These are phyloP conservation scores for Protobothrops flavoviridis DNA, from an alignment of 2,113 vertebrate species.

Conservation along the genomic window DNA sequence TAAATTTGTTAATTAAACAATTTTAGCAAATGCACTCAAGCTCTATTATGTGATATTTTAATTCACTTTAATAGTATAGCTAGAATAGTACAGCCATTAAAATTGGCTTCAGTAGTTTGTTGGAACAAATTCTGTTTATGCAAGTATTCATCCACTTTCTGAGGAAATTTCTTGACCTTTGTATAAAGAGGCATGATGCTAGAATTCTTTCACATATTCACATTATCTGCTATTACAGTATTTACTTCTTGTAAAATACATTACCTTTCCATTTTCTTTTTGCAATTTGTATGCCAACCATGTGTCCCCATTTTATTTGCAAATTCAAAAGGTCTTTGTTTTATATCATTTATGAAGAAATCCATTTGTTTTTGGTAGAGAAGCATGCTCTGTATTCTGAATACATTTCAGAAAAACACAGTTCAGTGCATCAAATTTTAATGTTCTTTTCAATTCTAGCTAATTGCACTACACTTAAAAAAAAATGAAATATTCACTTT, in stretches of 20 bases:
- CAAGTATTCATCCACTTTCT: background rate
- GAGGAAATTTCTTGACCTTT: background rate
- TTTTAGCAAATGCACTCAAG: fast-evolving
- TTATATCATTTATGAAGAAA: background rate
- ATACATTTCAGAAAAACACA: background rate
- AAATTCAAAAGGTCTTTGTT: background rate
- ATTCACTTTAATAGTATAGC: background rate
- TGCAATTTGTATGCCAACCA: background rate
- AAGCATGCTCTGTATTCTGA: background rate
- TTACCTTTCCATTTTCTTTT: background rate
- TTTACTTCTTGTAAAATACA: background rate
- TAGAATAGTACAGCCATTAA: background rate
- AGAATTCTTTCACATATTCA: background rate
- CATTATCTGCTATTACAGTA: background rate
- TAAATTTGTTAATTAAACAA: background rate
- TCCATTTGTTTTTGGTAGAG: background rate
- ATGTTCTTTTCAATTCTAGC: background rate
- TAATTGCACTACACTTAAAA: background rate
- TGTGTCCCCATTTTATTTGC: background rate
- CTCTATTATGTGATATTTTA: fast-evolving
- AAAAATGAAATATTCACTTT: background rate
- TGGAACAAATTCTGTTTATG: background rate
- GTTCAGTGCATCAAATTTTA: background rate
- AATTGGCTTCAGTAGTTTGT: background rate
- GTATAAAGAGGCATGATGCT: background rate